Evolutionary conservation across 2,797 vertebrate species (phyloP).

Genomic region (Amniataba percoides): DNA sequence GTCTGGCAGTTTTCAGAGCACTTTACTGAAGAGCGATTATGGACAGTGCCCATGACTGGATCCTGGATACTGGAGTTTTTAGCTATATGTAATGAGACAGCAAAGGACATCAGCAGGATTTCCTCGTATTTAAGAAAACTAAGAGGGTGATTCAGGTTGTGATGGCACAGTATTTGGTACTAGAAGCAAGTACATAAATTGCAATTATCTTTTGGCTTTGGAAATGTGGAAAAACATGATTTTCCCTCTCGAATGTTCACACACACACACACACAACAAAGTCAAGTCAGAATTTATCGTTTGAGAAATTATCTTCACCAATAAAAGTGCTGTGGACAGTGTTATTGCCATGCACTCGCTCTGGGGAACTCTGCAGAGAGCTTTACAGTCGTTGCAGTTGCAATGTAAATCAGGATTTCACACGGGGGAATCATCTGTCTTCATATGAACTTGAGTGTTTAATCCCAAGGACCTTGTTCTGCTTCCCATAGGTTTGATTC

Average conservation of each 20-base stretch:
- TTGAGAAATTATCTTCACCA: constrained; percentile 1
- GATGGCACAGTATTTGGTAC: background rate
- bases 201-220: background rate
- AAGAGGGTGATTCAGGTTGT: background rate
- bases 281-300: constrained; percentile 2
- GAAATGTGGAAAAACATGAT: background rate
- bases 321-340: constrained; percentile 20
- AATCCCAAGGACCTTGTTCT: constrained; percentile 46
- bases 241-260: background rate
- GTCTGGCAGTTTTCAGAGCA: constrained; percentile 60
- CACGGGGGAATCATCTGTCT: constrained; percentile 45
- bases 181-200: background rate
- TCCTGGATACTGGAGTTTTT: constrained; percentile 32
- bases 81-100: constrained; percentile 35
- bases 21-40: constrained; percentile 38
- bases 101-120: constrained; percentile 7
- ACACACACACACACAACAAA: background rate
- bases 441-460: constrained; percentile 35
- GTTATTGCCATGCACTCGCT: background rate
- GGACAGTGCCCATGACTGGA: constrained; percentile 37
- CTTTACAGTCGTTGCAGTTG: constrained; percentile 9
- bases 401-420: constrained; percentile 19
- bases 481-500: constrained; percentile 26
- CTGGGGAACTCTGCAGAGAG: background rate
- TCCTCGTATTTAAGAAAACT: constrained; percentile 7